These are phyloP conservation scores for Lasioglossum leucozonium DNA, from an alignment of 2,888 invertebrate species.

Conservation along the genomic window DNA sequence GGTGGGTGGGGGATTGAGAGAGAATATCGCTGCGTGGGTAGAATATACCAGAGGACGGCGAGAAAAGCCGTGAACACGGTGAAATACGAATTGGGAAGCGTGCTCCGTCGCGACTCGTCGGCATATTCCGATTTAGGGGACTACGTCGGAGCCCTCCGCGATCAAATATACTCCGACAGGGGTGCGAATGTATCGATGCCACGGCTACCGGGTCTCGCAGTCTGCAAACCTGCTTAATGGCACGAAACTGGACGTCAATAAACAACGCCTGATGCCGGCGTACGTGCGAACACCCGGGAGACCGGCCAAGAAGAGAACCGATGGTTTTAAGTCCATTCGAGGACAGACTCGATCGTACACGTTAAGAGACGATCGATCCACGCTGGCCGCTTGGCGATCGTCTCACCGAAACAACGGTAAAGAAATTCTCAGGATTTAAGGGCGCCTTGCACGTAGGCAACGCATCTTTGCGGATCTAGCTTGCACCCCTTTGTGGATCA, in stretches of 20 bases:
- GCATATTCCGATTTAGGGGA: conserved; percentile 76
- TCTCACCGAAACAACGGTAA: too few species aligned
- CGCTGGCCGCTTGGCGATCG: background rate
- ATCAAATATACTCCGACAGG: conserved; percentile 32
- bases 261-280: background rate
- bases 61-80: conserved; percentile 59
- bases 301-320: background rate
- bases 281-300: background rate
- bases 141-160: conserved; percentile 27
- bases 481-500: background rate
- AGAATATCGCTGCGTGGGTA: conserved; percentile 65
- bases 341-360: background rate
- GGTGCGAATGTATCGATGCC: conserved; percentile 23
- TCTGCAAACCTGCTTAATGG: conserved; percentile 24
- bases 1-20: conserved; percentile 14
- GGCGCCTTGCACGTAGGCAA: too few species aligned
- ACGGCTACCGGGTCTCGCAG: background rate
- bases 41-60: conserved; percentile 59
- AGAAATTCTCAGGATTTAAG: too few species aligned
- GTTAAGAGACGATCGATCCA: background rate
- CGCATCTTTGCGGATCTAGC: too few species aligned
- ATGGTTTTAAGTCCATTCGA: background rate
- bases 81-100: conserved; percentile 75
- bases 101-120: conserved; percentile 71
- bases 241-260: conserved; percentile 7